phyloP scores from a whole-genome alignment of 2,888 invertebrate species.

The Drosophila meridionalis region DNA sequence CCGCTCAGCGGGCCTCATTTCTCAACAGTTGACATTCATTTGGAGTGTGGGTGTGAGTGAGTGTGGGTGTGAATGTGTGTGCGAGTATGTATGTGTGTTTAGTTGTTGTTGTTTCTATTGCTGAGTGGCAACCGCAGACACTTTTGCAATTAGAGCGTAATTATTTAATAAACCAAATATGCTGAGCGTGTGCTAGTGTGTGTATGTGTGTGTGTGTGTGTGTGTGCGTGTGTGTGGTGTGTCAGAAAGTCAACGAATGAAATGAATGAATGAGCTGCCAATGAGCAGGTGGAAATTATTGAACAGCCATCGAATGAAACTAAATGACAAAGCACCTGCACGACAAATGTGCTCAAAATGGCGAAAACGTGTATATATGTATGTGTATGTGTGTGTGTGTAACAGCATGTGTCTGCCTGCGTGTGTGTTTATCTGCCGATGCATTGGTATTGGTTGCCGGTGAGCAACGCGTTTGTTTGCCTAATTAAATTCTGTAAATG shows the following conservation, averaged over 20 bases:
- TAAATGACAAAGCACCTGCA: conserved; percentile 62
- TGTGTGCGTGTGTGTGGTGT: conserved; percentile 19
- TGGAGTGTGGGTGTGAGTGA: conserved; percentile 19
- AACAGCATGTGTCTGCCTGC: not conserved
- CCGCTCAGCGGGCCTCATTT: conserved; percentile 47
- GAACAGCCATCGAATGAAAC: conserved; percentile 54
- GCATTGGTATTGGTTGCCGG: conserved; percentile 3
- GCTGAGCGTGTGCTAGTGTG: conserved; percentile 14
- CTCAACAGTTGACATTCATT: conserved; percentile 57
- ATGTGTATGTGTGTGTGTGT: not conserved
- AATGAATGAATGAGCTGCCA: conserved; percentile 53
- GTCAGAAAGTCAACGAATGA: conserved; percentile 49
- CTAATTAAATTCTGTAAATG: conserved; percentile 61
- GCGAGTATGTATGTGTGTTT: conserved; percentile 11
- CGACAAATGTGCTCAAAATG: conserved; percentile 43
- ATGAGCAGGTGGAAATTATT: conserved; percentile 41
- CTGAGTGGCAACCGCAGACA: conserved; percentile 60
- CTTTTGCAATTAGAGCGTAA: conserved; percentile 81
- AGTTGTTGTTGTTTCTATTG: conserved; percentile 35
- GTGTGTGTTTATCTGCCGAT: conserved; percentile 18
- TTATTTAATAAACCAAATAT: conserved; percentile 78
- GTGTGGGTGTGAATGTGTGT: not conserved
- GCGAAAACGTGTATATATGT: conserved; percentile 17
- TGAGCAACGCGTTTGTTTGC: conserved; percentile 42
- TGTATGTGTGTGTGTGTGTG: conserved; percentile 20